Conservation (phyloP, 2,113 vertebrate genomes). For the Nothocercus julius region DNA sequence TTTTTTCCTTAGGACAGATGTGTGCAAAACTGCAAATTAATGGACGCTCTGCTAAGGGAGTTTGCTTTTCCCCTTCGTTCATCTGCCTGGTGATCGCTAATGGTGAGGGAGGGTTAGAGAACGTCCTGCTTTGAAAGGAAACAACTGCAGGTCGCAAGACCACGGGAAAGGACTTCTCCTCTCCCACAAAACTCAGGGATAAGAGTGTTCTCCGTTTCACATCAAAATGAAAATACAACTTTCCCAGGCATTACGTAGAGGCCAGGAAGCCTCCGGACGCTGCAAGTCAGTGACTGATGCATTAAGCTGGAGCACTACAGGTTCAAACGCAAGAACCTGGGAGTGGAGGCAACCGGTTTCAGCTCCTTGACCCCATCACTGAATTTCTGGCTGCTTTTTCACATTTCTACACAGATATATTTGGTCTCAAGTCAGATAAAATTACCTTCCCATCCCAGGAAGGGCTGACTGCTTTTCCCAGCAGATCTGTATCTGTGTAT, state of each 20-base stretch:
- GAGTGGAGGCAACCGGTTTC: rapidly evolving
- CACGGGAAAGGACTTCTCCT: background rate
- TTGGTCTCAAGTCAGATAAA: background rate
- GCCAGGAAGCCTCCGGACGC: background rate
- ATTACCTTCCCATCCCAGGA: background rate
- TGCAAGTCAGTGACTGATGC: rapidly evolving
- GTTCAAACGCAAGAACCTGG: background rate
- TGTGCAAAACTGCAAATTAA: background rate
- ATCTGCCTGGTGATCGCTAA: background rate
- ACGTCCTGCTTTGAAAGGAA: background rate
- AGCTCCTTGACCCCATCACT: background rate
- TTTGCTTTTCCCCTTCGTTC: background rate
- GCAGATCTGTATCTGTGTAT: rapidly evolving
- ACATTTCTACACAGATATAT: rapidly evolving
- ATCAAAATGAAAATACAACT: background rate
- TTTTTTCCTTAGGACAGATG: background rate
- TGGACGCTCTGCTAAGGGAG: background rate
- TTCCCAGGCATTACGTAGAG: background rate
- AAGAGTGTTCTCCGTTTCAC: background rate
- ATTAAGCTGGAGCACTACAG: background rate
- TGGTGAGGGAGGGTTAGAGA: no score
- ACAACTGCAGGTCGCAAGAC: background rate
- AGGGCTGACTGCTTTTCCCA: background rate
- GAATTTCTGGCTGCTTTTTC: background rate
- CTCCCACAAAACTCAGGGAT: background rate